Evolutionary conservation across 2,797 vertebrate genomes (phyloP).

Genomic region (Chelidonichthys spinosus): DNA sequence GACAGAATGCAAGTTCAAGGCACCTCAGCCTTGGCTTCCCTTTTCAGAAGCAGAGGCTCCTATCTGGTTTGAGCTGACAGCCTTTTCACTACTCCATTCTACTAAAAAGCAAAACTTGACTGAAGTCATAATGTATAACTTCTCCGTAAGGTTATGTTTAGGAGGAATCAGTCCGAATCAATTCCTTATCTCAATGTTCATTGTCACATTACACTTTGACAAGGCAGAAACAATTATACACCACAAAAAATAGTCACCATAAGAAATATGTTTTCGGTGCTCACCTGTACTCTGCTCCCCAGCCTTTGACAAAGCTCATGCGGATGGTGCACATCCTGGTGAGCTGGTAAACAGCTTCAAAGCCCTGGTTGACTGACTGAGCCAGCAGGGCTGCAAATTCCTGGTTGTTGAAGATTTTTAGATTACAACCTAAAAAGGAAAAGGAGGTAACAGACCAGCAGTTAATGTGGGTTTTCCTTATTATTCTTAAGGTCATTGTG

Average conservation of each 20-base stretch:
- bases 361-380: slow-evolving; percentile 99
- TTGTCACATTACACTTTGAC: background rate
- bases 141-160: background rate
- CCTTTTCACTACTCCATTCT: background rate
- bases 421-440: slow-evolving; percentile 90
- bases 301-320: slow-evolving; percentile 99
- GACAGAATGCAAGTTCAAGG: no score
- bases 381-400: slow-evolving; percentile 98
- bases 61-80: background rate
- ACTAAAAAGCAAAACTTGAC: background rate
- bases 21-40: no score
- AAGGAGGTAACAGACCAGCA: background rate
- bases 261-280: background rate
- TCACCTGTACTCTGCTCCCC: slow-evolving; percentile 99
- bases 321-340: slow-evolving; percentile 99
- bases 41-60: no score
- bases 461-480: background rate
- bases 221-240: background rate
- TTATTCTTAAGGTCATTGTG: background rate
- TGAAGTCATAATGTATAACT: background rate
- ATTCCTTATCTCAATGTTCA: background rate
- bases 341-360: slow-evolving; percentile 98
- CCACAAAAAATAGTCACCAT: background rate
- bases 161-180: background rate
- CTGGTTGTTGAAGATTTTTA: slow-evolving; percentile 99